Evolutionary conservation across 2,888 invertebrate genomes (phyloP).

Genomic region (Selenia dentaria): DNA sequence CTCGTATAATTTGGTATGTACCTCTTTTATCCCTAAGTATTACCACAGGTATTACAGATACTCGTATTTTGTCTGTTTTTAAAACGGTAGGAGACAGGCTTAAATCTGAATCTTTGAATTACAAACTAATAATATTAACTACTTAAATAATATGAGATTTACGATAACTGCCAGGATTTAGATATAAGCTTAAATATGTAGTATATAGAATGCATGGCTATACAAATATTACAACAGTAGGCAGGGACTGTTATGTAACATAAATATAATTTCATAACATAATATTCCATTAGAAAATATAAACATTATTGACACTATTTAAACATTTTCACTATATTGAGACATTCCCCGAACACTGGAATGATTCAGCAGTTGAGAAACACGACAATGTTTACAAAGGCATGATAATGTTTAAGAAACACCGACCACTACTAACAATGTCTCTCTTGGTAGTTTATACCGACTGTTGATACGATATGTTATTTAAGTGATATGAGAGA

Average conservation of each 20-base stretch:
- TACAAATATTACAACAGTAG: not conserved
- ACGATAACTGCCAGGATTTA: too few relatives aligned
- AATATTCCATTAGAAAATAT: constrained; percentile 15
- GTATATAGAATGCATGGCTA: too few relatives aligned
- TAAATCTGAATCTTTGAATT: not conserved
- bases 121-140: not conserved
- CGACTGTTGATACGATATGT: too few relatives aligned
- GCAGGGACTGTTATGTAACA: too few relatives aligned
- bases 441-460: not conserved
- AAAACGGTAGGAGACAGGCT: not conserved
- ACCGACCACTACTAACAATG: not conserved
- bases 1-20: constrained; percentile 29
- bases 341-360: constrained; percentile 9
- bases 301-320: constrained; percentile 5
- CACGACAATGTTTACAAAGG: constrained; percentile 14
- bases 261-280: too few relatives aligned
- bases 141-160: not conserved
- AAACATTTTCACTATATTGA: constrained; percentile 18
- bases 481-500: too few relatives aligned
- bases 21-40: constrained; percentile 5
- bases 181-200: too few relatives aligned
- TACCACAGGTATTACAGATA: too few relatives aligned
- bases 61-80: too few relatives aligned
- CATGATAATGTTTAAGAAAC: constrained; percentile 10
- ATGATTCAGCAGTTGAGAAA: constrained; percentile 20